Evolutionary conservation across 2,113 vertebrate species (phyloP).

Genomic region (Myodes glareolus): DNA sequence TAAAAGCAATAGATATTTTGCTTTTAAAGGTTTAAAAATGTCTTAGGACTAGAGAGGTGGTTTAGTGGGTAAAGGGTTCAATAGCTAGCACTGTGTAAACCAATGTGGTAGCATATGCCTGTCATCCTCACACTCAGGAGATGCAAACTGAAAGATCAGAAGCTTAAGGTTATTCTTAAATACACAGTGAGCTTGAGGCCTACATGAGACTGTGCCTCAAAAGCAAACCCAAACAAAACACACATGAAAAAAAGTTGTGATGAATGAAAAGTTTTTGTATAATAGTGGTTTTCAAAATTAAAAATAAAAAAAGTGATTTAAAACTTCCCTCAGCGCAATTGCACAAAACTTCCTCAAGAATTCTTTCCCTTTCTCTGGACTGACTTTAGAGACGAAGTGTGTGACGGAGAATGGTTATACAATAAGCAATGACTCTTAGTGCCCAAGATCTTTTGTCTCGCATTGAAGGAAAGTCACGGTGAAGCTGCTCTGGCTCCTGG

Average conservation of each 20-base stretch:
- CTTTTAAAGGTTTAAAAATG: neutral
- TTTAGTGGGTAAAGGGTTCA: neutral
- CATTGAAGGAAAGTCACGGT: neutral
- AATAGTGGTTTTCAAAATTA: neutral
- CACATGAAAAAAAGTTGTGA: neutral
- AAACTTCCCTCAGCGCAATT: neutral
- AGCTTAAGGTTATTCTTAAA: neutral
- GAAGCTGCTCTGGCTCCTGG: neutral
- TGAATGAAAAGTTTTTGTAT: neutral
- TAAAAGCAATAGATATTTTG: conserved; percentile 51
- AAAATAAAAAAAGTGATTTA: neutral
- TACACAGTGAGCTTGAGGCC: neutral
- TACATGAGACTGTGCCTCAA: neutral
- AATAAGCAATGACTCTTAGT: neutral
- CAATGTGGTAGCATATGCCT: neutral
- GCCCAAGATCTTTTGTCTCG: neutral
- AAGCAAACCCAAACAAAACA: neutral
- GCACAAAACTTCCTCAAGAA: neutral
- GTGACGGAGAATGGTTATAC: neutral
- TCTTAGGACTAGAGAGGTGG: neutral
- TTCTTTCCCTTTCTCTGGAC: neutral
- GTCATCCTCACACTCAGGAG: neutral
- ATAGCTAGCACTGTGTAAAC: neutral
- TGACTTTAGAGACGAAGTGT: neutral
- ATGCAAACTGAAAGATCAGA: neutral